Base-by-base conservation (phyloP, 2,888 invertebrate genomes). In the Drosophila barbarae region DNA sequence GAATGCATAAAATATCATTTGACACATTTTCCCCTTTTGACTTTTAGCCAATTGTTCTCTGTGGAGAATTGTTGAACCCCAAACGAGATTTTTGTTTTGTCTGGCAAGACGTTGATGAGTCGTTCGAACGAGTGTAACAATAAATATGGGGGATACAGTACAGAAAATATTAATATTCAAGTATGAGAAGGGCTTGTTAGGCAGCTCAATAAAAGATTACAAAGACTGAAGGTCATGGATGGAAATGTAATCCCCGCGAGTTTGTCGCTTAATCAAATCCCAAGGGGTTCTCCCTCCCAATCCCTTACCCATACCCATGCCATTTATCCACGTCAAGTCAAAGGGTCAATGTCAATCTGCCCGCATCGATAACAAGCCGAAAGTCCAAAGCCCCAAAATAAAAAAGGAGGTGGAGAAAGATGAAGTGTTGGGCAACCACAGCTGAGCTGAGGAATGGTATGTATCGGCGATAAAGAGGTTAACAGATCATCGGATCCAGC, bases 301-400 rank as follows among this genome's bases (percentile, higher is more conserved):
- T 7, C 26, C 26, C 26, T 7, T 7, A 10, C 8, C 21, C 38
- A 39, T 32, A 23, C 10, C 15, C 18, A 32, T 10, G n/a, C 34
- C 57, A 71, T 77, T 66, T 64, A 78, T 77, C 50, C 55, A 50
- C 52, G 79, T 71, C 79, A 50, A 32, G 26, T 44, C 28, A 69
- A 50, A 50, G 60, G 77, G 83, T 77, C 77, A 77, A 82, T 78
- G 77, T 67, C 77, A 69, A 54, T 69, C 58, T 57, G 54, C 71
- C 71, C 56, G 74, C 75, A 74, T 72, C 60, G 49, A 68, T 57
- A 57, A 46, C 44, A 13, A 47, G 32, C 60, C 47, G 41, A 56
- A 66, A 56, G 38, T 51, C 32, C 42, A 23, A 35, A 42, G 23
- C 47, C 34, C 46, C 13, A 26, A 26, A 32, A 30, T 23, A 42